These are phyloP conservation scores for Sebastes trivittatus DNA, from an alignment of 2,797 vertebrate genomes.

Conservation along the genomic window DNA sequence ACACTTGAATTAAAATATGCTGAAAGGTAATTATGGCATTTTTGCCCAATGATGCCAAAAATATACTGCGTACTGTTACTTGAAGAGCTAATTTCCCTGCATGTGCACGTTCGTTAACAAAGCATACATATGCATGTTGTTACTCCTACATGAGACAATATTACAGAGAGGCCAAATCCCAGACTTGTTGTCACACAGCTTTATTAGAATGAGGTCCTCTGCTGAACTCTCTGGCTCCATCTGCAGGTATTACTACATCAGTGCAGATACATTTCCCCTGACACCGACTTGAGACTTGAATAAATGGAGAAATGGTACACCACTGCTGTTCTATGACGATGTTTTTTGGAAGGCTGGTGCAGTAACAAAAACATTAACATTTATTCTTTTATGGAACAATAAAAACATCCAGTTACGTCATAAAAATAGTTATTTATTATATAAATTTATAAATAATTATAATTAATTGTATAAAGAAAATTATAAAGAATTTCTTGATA, in stretches of 20 bases:
- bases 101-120: no score
- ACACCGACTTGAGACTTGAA: not conserved
- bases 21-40: no score
- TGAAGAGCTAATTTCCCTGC: not conserved
- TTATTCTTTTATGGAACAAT: not conserved
- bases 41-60: no score
- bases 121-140: not conserved
- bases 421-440: no score
- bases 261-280: not conserved
- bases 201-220: not conserved
- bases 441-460: no score
- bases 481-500: no score
- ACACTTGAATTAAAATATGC: no score
- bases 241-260: not conserved
- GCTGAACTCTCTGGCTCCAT: not conserved
- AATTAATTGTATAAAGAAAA: no score
- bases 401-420: no score
- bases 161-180: not conserved
- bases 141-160: not conserved
- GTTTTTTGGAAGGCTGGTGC: no score
- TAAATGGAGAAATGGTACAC: not conserved
- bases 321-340: not conserved
- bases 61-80: no score
- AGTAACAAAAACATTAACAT: not conserved
- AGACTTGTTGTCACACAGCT: not conserved